Evolutionary conservation across 2,888 invertebrate species (phyloP).

Genomic region (Amitus sp.): DNA sequence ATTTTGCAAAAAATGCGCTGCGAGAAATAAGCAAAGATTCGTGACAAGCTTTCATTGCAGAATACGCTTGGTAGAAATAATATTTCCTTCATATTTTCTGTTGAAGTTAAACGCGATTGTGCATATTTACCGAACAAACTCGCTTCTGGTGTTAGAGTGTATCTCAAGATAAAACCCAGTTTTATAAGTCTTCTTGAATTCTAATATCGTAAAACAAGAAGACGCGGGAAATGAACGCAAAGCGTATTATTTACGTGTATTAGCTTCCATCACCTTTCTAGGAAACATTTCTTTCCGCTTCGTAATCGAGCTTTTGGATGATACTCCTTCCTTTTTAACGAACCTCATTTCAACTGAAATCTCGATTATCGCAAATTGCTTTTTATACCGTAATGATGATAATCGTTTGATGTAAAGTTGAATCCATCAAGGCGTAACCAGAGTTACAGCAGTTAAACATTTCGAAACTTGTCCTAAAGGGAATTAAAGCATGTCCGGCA

Average conservation of each 20-base stretch:
- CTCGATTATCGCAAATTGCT: conserved; percentile 31
- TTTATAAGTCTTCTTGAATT: conserved; percentile 18
- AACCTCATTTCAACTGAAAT: conserved; percentile 23
- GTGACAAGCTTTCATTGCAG: conserved; percentile 27
- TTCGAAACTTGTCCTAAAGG: no score
- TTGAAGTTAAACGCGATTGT: conserved; percentile 26
- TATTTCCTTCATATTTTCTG: conserved; percentile 36
- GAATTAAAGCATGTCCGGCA: no score
- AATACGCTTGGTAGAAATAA: conserved; percentile 30
- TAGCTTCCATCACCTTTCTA: conserved; percentile 6
- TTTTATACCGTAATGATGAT: conserved; percentile 19
- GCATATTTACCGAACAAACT: conserved; percentile 33
- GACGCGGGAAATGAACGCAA: conserved; percentile 5
- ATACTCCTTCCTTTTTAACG: conserved; percentile 8
- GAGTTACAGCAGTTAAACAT: no score
- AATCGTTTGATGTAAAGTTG: conserved; percentile 10
- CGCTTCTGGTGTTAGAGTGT: conserved; percentile 36
- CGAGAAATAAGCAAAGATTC: conserved; percentile 18
- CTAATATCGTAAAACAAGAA: conserved; percentile 12
- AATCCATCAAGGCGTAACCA: conserved; percentile 33
- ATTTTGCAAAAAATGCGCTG: conserved; percentile 21
- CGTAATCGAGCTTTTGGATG: conserved; percentile 20
- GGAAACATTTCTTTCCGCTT: conserved; percentile 7
- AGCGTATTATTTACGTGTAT: conserved; percentile 2
- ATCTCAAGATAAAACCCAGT: conserved; percentile 25